phyloP scores from a whole-genome alignment of 1,140 invertebrate species.

The Paralvinella palmiformis region DNA sequence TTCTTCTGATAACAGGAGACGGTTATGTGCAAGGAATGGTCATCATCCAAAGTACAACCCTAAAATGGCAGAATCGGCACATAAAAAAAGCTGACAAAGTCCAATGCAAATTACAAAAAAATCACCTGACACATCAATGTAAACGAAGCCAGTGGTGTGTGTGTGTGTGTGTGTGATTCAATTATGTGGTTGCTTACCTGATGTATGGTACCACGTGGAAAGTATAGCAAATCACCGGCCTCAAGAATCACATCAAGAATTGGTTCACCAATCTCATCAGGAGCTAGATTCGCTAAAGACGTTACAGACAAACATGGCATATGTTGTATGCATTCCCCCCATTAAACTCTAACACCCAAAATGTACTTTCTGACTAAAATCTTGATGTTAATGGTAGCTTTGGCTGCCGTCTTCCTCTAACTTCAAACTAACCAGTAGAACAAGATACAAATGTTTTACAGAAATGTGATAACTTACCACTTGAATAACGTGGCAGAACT shows the following conservation, averaged over 20 bases:
- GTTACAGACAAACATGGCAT: too few species aligned
- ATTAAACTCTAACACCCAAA: too few species aligned
- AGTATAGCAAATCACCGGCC: slow-evolving; percentile 85
- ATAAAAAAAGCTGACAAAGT: background rate
- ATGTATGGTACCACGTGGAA: slow-evolving; percentile 87
- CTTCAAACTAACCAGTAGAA: too few species aligned
- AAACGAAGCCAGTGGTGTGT: background rate
- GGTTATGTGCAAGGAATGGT: slow-evolving; percentile 88
- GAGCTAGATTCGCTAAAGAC: slow-evolving; percentile 68
- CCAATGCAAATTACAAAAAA: background rate
- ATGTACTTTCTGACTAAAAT: too few species aligned
- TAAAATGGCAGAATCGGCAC: slow-evolving; percentile 39
- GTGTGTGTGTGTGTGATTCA: background rate
- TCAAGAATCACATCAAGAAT: slow-evolving; percentile 74
- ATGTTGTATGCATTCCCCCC: too few species aligned
- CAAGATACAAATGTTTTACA: too few species aligned
- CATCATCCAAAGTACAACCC: slow-evolving; percentile 64
- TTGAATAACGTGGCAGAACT: slow-evolving; percentile 71
- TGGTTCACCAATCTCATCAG: slow-evolving; percentile 68
- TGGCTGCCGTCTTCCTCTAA: too few species aligned
- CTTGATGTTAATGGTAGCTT: too few species aligned
- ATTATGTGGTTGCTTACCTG: slow-evolving; percentile 51
- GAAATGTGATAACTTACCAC: slow-evolving; percentile 46
- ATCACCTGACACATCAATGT: background rate
- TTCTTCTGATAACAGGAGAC: slow-evolving; percentile 87